These are phyloP conservation scores for Pyrrhia umbra DNA, from an alignment of 2,888 invertebrate genomes.

Conservation along the genomic window DNA sequence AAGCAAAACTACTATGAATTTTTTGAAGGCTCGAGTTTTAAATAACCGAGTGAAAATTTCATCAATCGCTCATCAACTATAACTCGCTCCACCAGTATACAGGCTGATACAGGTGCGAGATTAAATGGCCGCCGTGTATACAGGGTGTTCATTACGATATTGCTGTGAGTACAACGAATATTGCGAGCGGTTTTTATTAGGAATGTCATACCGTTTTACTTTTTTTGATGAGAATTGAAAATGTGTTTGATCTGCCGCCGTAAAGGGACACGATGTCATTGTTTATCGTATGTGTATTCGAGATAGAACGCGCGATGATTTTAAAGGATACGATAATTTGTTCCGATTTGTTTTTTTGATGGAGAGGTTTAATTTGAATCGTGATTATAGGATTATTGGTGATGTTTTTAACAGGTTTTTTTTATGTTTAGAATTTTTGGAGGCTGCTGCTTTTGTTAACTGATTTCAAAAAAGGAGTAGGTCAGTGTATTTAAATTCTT, in stretches of 20 bases:
- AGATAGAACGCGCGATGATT: constrained; percentile 57
- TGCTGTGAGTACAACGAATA: constrained; percentile 86
- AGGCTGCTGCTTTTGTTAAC: too few species aligned
- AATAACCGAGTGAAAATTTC: background rate
- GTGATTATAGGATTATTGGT: constrained; percentile 26
- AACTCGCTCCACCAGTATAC: constrained; percentile 68
- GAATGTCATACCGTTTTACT: constrained; percentile 85
- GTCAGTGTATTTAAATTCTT: too few species aligned
- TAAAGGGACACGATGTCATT: constrained; percentile 72
- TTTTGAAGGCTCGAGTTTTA: background rate
- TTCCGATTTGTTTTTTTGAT: constrained; percentile 52
- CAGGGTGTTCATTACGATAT: constrained; percentile 90
- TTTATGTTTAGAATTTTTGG: background rate
- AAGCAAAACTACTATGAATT: too few species aligned
- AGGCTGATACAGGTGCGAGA: constrained; percentile 89
- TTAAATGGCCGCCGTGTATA: constrained; percentile 89
- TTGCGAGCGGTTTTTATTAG: constrained; percentile 87
- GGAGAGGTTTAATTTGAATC: constrained; percentile 55
- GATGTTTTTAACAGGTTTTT: background rate
- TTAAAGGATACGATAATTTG: constrained; percentile 59
- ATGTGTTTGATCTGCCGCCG: constrained; percentile 83
- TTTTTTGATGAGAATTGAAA: constrained; percentile 90
- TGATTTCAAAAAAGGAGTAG: too few species aligned
- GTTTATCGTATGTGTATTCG: constrained; percentile 70
- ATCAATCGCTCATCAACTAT: constrained; percentile 51